phyloP scores from a whole-genome alignment of 2,113 vertebrate genomes.

The Clinocottus analis region DNA sequence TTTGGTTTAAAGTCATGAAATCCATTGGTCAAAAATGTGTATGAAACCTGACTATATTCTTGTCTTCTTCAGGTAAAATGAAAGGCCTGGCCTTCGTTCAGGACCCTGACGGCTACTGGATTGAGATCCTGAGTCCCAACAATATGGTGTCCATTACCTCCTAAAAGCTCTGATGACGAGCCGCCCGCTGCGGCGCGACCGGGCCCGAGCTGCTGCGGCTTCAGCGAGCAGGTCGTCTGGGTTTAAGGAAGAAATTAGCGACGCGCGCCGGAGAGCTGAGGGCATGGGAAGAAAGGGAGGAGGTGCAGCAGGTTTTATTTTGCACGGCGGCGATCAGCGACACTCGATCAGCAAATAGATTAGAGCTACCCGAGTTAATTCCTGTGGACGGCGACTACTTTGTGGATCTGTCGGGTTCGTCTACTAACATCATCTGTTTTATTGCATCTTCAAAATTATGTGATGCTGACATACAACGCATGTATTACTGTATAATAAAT shows the following conservation, averaged over 20 bases:
- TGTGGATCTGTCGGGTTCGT: slow-evolving; percentile 16
- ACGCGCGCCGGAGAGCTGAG: background rate
- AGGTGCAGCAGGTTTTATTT: too few relatives aligned
- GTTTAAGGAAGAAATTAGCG: slow-evolving; percentile 18
- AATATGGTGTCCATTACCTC: slow-evolving; percentile 88
- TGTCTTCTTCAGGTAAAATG: slow-evolving; percentile 96
- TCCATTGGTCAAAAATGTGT: too few relatives aligned
- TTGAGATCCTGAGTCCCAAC: slow-evolving; percentile 97
- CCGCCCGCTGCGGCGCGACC: slow-evolving; percentile 14
- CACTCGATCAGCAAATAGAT: too few relatives aligned
- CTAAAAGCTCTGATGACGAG: slow-evolving; percentile 47
- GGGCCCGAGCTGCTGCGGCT: slow-evolving; percentile 26
- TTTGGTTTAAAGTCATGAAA: too few relatives aligned
- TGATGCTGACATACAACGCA: slow-evolving; percentile 1
- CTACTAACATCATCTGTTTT: slow-evolving; percentile 15
- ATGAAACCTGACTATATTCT: too few relatives aligned
- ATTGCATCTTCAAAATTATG: slow-evolving; percentile 14
- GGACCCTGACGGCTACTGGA: slow-evolving; percentile 99
- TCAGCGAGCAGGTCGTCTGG: slow-evolving; percentile 14
- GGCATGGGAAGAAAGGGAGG: background rate
- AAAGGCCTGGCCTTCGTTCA: slow-evolving; percentile 97
- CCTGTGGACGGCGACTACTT: background rate
- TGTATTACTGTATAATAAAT: slow-evolving; percentile 42
- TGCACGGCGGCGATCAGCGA: too few relatives aligned
- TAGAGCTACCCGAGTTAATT: background rate